These are phyloP conservation scores for Crocallis elinguaria DNA, from an alignment of 2,888 invertebrate species.

Conservation along the genomic window DNA sequence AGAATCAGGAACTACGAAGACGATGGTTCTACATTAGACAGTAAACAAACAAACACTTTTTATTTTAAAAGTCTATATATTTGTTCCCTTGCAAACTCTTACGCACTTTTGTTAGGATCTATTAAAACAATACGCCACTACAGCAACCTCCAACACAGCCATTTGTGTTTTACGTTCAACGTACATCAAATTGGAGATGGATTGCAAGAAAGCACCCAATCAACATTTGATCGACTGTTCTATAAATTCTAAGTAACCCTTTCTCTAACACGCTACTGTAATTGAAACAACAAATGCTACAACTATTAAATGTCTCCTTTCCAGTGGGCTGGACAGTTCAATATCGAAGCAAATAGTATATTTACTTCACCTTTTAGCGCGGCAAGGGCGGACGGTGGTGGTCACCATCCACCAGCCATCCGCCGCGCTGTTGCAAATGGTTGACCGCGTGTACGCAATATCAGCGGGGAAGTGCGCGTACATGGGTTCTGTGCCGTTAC, in stretches of 20 bases:
- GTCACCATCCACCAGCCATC: constrained; percentile 97
- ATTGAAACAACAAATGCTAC: constrained; percentile 1
- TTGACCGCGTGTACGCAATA: constrained; percentile 94
- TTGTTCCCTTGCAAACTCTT: no score
- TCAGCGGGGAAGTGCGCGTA: constrained; percentile 92
- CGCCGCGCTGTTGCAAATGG: constrained; percentile 93
- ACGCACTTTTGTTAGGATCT: no score
- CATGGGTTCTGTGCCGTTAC: constrained; percentile 89
- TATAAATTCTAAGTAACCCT: neutral
- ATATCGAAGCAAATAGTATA: constrained; percentile 93
- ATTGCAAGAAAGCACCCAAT: no score
- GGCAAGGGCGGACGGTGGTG: constrained; percentile 93
- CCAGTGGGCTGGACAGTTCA: constrained; percentile 78
- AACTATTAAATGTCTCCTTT: constrained; percentile 42
- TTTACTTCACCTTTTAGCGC: constrained; percentile 91
- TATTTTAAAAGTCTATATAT: no score
- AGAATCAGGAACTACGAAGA: no score
- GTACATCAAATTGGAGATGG: no score
- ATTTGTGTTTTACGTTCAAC: no score
- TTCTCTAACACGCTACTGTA: neutral
- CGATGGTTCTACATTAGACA: no score
- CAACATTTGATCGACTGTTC: no score
- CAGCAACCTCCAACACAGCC: no score
- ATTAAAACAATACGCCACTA: no score
- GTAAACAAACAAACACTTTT: no score